These are phyloP conservation scores for Polydrusus cervinus DNA, from an alignment of 2,888 invertebrate genomes.

Conservation along the genomic window DNA sequence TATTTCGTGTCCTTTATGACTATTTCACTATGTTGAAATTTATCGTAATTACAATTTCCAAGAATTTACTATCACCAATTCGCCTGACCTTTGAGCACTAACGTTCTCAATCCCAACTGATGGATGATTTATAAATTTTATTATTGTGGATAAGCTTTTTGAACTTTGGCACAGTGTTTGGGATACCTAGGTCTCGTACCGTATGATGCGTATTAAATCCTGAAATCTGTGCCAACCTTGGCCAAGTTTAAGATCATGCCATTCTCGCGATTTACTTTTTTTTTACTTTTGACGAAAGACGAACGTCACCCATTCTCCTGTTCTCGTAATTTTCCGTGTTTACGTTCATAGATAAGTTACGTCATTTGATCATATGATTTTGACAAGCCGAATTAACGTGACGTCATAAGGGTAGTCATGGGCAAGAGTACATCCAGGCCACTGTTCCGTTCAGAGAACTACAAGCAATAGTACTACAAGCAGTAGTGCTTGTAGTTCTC, in stretches of 20 bases:
- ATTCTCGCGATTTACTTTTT: background rate
- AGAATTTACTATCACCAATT: conserved; percentile 15
- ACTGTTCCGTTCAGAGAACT: no score
- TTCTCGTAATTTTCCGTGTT: no score
- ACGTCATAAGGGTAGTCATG: no score
- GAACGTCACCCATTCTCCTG: background rate
- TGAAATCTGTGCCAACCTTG: conserved; percentile 25
- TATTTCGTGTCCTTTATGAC: background rate
- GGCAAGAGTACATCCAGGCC: no score
- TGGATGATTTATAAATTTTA: conserved; percentile 4
- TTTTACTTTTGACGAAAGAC: background rate
- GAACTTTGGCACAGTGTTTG: conserved; percentile 5
- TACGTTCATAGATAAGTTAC: background rate
- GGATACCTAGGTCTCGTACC: background rate
- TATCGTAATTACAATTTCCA: background rate
- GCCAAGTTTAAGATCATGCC: background rate
- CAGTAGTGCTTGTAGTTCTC: no score
- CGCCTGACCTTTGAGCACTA: conserved; percentile 25
- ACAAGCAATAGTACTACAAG: no score
- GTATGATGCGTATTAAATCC: conserved; percentile 3
- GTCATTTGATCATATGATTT: conserved; percentile 12
- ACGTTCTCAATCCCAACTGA: background rate
- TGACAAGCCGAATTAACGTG: background rate
- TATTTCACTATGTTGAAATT: background rate
- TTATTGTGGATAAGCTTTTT: background rate